Evolutionary conservation across 1,140 invertebrate species (phyloP).

Genomic region (Andricus grossulariae): DNA sequence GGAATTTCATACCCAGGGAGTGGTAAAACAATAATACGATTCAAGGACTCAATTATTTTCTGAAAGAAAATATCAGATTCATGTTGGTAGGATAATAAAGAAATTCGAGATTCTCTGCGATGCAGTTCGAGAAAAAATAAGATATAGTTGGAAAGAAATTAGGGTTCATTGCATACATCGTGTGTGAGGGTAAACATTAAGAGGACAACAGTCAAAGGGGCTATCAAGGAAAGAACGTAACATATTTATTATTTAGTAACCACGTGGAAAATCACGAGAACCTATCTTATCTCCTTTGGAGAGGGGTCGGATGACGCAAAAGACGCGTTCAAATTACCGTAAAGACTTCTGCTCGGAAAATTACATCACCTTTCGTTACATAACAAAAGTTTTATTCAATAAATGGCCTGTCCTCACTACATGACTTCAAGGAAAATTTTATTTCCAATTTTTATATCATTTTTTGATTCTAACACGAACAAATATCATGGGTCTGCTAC

Average conservation of each 20-base stretch:
- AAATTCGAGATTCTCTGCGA: not conserved
- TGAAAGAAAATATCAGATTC: slow-evolving; percentile 12
- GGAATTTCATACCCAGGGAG: not conserved
- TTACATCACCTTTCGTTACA: no score
- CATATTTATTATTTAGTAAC: not conserved
- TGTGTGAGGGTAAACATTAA: not conserved
- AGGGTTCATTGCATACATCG: not conserved
- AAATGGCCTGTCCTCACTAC: no score
- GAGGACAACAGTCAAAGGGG: not conserved
- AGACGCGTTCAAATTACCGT: no score
- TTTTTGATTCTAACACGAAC: not conserved
- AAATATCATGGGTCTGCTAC: not conserved
- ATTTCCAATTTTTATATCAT: not conserved
- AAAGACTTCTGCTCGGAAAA: no score
- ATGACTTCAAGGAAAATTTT: no score
- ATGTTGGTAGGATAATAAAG: not conserved
- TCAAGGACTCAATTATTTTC: slow-evolving; percentile 5
- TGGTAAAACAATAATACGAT: not conserved
- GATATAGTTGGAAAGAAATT: not conserved
- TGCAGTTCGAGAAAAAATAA: not conserved
- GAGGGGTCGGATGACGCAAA: no score
- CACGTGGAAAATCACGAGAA: not conserved
- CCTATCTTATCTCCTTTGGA: no score
- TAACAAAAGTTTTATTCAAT: no score
- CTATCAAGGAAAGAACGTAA: not conserved